Evolutionary conservation across 2,113 vertebrate species (phyloP), one percentile per base, ranked within the genome.

Genomic region (Cricetomys ansorgei): DNA sequence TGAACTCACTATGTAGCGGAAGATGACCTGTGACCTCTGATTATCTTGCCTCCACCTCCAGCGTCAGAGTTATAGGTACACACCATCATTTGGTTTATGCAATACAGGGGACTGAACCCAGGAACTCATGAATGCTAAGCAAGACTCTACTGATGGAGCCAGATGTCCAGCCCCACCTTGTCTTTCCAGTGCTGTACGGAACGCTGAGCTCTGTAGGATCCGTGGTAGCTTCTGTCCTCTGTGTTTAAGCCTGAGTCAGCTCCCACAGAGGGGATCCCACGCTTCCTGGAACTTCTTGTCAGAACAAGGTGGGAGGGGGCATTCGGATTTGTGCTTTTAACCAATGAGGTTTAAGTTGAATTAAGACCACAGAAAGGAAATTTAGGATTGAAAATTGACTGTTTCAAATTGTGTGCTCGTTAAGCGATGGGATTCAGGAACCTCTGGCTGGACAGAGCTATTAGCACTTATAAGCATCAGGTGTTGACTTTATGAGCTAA

Each of bases 391-490:
- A n/a, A 77, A 83, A 48, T 62, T 90, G 50, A 43, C 75, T 72
- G 85, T 57, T 93, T 37, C 67, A 95, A 89, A 94, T 91, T 4
- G 59, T 90, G 6, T 57, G 97, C 95, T 90, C 92, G 77, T 89
- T 89, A 93, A 96, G 70, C 5, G 86, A 75, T 45, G 97, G 37
- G 37, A 89, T 89, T 55, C 77, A 96, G 93, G 93, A 70, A n/a
- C 23, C 59, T 50, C 81, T 95, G 34, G 77, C 92, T 95, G 95
- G 55, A 83, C 81, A 90, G 91, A 48, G 70, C 64, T 93, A 3
- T 96, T 97, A 97, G 72, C 34, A 69, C 25, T 53, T 64, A 57
- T 83, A 96, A 98, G 90, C 97, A 73, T 97, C 97, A 97, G 89
- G 31, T 15, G 25, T 7, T 43, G 80, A 83, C 53, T 40, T 83